Evolutionary conservation across 2,113 vertebrate species (phyloP).

Genomic region (Oceanites oceanicus): DNA sequence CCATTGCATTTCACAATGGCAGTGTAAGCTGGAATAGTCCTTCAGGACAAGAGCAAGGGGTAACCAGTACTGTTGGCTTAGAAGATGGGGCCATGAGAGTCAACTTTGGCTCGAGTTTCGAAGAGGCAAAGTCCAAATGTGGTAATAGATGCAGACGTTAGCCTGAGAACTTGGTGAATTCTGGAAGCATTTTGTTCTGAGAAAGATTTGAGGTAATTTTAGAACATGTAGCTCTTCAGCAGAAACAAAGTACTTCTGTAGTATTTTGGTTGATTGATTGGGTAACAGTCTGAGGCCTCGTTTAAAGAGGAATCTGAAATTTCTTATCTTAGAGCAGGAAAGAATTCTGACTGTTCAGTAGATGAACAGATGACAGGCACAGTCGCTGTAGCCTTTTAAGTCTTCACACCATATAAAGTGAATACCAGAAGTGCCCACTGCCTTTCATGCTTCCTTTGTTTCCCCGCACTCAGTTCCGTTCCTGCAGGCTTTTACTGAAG

Average conservation of each 20-base stretch:
- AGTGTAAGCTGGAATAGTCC: not conserved
- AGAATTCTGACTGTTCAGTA: not conserved
- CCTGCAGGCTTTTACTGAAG: not conserved
- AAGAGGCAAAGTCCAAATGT: not conserved
- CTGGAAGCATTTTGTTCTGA: not conserved
- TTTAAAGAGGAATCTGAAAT: not conserved
- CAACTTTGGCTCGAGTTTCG: not conserved
- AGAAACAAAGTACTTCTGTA: not conserved
- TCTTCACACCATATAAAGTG: not conserved
- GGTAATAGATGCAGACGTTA: not conserved
- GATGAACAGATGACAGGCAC: not conserved
- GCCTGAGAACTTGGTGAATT: not conserved
- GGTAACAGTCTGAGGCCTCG: not conserved
- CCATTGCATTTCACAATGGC: not conserved
- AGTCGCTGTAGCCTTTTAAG: not conserved
- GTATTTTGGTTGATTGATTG: not conserved
- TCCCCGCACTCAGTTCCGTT: not conserved
- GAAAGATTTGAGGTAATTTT: not conserved
- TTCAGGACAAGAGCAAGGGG: not conserved
- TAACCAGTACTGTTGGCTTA: not conserved
- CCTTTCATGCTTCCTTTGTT: not conserved
- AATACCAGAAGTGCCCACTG: not conserved
- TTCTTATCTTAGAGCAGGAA: not conserved
- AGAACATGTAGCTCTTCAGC: not conserved
- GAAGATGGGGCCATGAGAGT: not conserved